Conservation (phyloP, 2,797 vertebrate genomes). For the Paramormyrops hopkinsi region DNA sequence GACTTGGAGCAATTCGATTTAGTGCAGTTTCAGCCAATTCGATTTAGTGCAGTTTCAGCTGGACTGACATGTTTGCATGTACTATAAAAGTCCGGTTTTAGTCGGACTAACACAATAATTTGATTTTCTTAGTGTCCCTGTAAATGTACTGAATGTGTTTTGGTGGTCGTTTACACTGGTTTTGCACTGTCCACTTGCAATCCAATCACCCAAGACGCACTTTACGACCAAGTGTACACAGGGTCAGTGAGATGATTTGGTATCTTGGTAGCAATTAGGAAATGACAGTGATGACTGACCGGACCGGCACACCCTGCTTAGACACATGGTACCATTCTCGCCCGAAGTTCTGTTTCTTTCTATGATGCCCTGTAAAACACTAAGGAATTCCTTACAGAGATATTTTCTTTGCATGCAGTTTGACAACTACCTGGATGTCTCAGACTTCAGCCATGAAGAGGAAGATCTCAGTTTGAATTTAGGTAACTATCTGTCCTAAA, state of each 20-base stretch:
- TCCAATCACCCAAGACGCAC: not conserved
- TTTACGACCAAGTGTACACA: not conserved
- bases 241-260: not conserved
- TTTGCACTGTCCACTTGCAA: not conserved
- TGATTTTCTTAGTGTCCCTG: not conserved
- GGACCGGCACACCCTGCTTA: not conserved
- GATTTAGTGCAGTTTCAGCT: not conserved
- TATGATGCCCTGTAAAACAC: not conserved
- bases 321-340: not conserved
- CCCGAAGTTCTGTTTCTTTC: not conserved
- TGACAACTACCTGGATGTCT: constrained; percentile 43
- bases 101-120: not conserved
- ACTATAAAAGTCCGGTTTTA: not conserved
- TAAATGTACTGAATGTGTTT: not conserved
- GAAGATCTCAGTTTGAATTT: constrained; percentile 20
- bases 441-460: constrained; percentile 44
- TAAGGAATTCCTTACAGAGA: not conserved
- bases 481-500: not conserved
- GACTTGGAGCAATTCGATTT: not conserved
- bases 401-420: constrained; percentile 43
- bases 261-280: not conserved
- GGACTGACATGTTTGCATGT: not conserved
- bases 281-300: not conserved
- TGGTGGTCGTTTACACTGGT: not conserved
- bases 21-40: not conserved